Percentiles rank a stretch among this genome's conserved stretches.
Evolutionary conservation across 2,888 invertebrate genomes (phyloP).

Genomic region (Chrysodeixis includens): DNA sequence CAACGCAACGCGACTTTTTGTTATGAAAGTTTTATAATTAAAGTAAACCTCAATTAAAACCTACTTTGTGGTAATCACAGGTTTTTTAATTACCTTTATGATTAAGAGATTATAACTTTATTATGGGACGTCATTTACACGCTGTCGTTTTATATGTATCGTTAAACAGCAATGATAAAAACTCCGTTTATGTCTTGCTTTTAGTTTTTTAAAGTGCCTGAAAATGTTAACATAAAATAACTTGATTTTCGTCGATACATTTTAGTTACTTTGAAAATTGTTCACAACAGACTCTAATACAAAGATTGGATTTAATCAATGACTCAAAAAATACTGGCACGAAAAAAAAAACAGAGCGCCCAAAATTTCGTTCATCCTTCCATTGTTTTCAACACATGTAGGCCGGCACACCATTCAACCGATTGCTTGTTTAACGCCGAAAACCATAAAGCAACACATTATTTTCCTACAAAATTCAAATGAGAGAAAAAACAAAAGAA

Average conservation of each 20-base stretch:
- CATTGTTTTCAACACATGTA: background rate
- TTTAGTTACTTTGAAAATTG: too few species aligned
- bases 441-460: background rate
- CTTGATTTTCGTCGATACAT: too few species aligned
- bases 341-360: background rate
- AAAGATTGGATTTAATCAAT: too few species aligned
- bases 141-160: background rate
- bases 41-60: slow-evolving; percentile 15
- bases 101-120: slow-evolving; percentile 6
- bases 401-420: background rate
- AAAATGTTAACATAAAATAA: too few species aligned
- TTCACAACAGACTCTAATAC: too few species aligned
- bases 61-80: slow-evolving; percentile 11
- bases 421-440: background rate
- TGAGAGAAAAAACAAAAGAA: slow-evolving; percentile 13
- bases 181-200: too few species aligned
- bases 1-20: background rate
- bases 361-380: background rate
- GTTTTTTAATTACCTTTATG: slow-evolving; percentile 10
- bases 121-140: background rate
- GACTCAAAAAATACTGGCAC: background rate
- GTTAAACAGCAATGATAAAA: too few species aligned
- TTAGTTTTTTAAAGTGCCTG: too few species aligned
- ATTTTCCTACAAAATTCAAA: background rate
- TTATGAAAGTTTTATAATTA: slow-evolving; percentile 1